These are phyloP conservation scores for Nomada ruficornis DNA, from an alignment of 2,888 invertebrate species.

Conservation along the genomic window DNA sequence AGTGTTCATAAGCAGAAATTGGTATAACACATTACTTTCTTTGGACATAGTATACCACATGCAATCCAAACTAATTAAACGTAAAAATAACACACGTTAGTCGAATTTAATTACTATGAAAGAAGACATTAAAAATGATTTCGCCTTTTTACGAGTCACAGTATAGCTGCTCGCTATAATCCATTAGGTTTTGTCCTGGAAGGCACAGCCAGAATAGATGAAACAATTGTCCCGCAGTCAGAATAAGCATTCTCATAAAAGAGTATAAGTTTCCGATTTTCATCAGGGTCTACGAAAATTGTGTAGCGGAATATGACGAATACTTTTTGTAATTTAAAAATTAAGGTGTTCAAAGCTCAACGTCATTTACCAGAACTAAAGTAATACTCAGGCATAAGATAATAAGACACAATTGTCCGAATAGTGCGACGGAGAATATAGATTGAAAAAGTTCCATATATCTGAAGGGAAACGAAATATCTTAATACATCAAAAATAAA, in stretches of 20 bases:
- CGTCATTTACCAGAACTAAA: neutral
- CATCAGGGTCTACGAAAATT: constrained; percentile 4
- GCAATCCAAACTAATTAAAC: neutral
- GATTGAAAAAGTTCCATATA: constrained; percentile 8
- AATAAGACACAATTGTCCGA: neutral
- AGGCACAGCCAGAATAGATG: constrained; percentile 24
- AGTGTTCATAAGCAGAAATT: constrained; percentile 5
- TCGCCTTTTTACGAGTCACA: constrained; percentile 8
- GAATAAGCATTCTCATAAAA: neutral
- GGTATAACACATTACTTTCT: neutral
- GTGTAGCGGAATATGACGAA: neutral
- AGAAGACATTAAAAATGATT: neutral
- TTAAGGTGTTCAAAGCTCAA: neutral
- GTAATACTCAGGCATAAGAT: neutral
- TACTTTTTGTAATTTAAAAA: neutral
- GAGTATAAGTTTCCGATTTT: neutral
- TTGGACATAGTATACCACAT: constrained; percentile 2
- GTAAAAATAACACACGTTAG: neutral
- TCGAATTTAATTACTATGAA: neutral
- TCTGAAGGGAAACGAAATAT: neutral
- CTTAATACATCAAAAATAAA: neutral
- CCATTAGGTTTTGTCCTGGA: constrained; percentile 11
- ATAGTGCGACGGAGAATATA: neutral
- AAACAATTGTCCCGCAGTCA: neutral
- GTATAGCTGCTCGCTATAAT: neutral